Evolutionary conservation across 2,113 vertebrate genomes (phyloP).

Genomic region (Eptesicus fuscus): DNA sequence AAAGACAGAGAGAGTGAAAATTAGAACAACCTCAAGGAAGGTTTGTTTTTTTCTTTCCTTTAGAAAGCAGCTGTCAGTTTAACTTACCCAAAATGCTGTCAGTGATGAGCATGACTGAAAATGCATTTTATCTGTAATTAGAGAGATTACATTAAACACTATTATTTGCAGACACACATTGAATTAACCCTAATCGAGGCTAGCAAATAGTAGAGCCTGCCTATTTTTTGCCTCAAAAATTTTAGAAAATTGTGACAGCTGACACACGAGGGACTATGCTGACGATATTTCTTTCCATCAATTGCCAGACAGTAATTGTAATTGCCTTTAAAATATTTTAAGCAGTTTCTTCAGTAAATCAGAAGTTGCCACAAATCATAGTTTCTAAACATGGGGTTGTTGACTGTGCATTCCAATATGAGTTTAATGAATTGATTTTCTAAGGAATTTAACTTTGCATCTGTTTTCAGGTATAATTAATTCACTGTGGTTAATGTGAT

Average conservation of each 20-base stretch:
- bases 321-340: constrained; percentile 77
- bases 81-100: constrained; percentile 75
- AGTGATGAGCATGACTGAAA: constrained; percentile 76
- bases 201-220: constrained; percentile 76
- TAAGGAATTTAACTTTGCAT: constrained; percentile 74
- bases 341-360: constrained; percentile 72
- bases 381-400: constrained; percentile 74
- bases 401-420: constrained; percentile 73
- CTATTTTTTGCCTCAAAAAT: constrained; percentile 75
- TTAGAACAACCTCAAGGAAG: constrained; percentile 63
- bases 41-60: constrained; percentile 64
- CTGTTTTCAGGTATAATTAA: constrained; percentile 77
- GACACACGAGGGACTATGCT: constrained; percentile 76
- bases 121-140: constrained; percentile 78
- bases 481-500: constrained; percentile 75
- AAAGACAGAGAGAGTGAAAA: background rate
- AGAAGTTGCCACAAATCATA: constrained; percentile 75
- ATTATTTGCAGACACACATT: constrained; percentile 80
- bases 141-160: constrained; percentile 80
- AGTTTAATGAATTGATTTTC: constrained; percentile 75
- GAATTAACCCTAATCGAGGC: constrained; percentile 79
- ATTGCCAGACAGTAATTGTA: constrained; percentile 76
- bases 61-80: constrained; percentile 78
- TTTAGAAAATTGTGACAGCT: constrained; percentile 79
- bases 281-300: constrained; percentile 75